Conservation (phyloP, 1,140 invertebrate genomes). For the Paracyclopina nana region DNA sequence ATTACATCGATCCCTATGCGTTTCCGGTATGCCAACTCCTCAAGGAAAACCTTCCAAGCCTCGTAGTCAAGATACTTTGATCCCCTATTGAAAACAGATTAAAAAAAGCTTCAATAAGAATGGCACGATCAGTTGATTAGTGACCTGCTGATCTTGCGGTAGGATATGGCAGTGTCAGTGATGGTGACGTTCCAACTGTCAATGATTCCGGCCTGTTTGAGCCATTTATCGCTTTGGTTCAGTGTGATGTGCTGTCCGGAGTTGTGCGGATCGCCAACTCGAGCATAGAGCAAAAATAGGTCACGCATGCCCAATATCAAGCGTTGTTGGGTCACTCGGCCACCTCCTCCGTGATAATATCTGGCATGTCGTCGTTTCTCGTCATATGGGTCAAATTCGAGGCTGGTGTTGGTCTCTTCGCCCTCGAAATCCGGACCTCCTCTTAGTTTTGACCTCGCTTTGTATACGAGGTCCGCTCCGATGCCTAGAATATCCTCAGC, state of each 20-base stretch:
- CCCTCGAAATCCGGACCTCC: background rate
- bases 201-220: conserved; percentile 14
- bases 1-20: background rate
- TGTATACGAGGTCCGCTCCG: background rate
- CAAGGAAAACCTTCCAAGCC: conserved; percentile 10
- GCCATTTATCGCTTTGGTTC: conserved; percentile 15
- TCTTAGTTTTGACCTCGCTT: background rate
- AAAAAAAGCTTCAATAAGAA: too few species aligned
- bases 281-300: conserved; percentile 5
- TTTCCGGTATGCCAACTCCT: conserved; percentile 14
- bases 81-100: background rate
- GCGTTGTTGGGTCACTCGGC: background rate
- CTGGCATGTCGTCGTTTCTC: background rate
- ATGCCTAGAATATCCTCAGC: conserved; percentile 7
- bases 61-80: conserved; percentile 11
- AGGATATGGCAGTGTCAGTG: conserved; percentile 16
- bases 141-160: conserved; percentile 13
- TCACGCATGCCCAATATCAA: background rate
- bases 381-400: background rate
- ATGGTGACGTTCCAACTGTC: conserved; percentile 14
- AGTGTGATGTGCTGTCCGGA: conserved; percentile 5
- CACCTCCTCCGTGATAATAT: background rate
- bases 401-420: background rate
- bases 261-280: conserved; percentile 4
- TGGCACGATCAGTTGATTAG: background rate